phyloP scores from a whole-genome alignment of 2,888 invertebrate genomes.

The Plagiodera versicolora region DNA sequence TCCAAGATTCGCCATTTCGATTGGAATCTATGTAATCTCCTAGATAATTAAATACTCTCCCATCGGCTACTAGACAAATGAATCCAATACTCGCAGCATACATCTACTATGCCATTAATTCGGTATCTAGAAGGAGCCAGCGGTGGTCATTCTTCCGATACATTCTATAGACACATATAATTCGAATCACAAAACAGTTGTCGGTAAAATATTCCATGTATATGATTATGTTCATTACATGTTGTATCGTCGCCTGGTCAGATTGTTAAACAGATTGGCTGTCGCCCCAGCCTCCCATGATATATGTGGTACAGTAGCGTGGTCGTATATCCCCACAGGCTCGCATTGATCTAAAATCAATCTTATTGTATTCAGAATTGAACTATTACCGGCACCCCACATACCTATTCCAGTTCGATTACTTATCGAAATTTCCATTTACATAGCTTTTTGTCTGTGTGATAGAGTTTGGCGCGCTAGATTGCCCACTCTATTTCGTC shows the following conservation, averaged over 20 bases:
- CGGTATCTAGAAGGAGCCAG: background rate
- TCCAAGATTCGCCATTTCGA: too few relatives aligned
- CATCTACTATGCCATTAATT: background rate
- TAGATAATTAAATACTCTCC: background rate
- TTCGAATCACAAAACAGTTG: slow-evolving; percentile 34
- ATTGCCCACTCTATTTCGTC: slow-evolving; percentile 18
- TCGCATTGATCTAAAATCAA: slow-evolving; percentile 35
- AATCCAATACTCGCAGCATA: background rate
- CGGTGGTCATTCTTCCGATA: background rate
- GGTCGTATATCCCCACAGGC: slow-evolving; percentile 32
- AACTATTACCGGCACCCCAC: slow-evolving; percentile 24
- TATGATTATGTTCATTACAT: slow-evolving; percentile 45
- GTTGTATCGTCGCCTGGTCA: slow-evolving; percentile 40
- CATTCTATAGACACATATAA: slow-evolving; percentile 23
- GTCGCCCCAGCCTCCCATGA: slow-evolving; percentile 30
- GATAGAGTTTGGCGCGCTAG: slow-evolving; percentile 25
- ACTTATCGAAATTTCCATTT: slow-evolving; percentile 31
- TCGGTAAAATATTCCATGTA: slow-evolving; percentile 39
- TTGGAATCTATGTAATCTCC: too few relatives aligned
- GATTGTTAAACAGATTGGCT: slow-evolving; percentile 33
- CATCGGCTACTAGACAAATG: background rate
- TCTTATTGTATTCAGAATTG: slow-evolving; percentile 33
- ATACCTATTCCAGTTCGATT: slow-evolving; percentile 23
- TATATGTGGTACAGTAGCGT: slow-evolving; percentile 39
- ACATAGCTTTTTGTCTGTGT: slow-evolving; percentile 25